Evolutionary conservation across 2,113 vertebrate genomes (phyloP), one percentile per base, ranked within the genome.

Genomic region (Galeopterus variegatus): DNA sequence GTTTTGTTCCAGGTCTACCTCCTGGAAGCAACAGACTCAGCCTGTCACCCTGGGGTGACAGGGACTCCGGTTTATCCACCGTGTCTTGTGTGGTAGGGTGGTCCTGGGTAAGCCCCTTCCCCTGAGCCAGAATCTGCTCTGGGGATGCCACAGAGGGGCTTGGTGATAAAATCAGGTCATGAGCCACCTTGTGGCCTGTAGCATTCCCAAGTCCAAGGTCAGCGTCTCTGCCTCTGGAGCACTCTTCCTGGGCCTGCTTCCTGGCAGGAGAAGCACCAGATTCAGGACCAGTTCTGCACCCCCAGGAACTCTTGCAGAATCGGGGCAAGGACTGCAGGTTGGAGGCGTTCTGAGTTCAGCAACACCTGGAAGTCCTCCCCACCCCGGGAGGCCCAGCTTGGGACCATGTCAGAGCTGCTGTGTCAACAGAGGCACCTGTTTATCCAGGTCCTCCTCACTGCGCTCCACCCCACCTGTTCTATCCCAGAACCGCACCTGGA

Each of bases 381-480:
- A 67, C 28, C 19, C 24, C 0, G 3, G 3, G 65, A 79, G 65
- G 64, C 77, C 70, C 52, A 23, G 19, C 80, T 58, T 58, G 54
- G 60, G 56, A 48, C 84, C n/a, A 52, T 70, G 48, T 88, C n/a
- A 52, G 77, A 94, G 75, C 77, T 75, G 54, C 81, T 94, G 12
- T 93, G 88, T 97, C 93, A 95, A 96, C 94, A 96, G 58, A 90
- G 54, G 95, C 94, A 96, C 76, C 93, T 97, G 93, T 93, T 75
- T 50, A 72, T 76, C 64, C 56, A 45, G 28, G 28, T 56, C 65
- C 75, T 96, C 33, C 52, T 86, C 62, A 19, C 28, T 4, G 31
- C 41, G 50, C 33, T 56, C 64, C 1, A 0, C 86, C 76, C 67
- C 48, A 92, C 64, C 83, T 92, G 88, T 76, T 87, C 75, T 50